Conservation (phyloP, 1,140 invertebrate species). For the Drosophila quadrilineata region DNA sequence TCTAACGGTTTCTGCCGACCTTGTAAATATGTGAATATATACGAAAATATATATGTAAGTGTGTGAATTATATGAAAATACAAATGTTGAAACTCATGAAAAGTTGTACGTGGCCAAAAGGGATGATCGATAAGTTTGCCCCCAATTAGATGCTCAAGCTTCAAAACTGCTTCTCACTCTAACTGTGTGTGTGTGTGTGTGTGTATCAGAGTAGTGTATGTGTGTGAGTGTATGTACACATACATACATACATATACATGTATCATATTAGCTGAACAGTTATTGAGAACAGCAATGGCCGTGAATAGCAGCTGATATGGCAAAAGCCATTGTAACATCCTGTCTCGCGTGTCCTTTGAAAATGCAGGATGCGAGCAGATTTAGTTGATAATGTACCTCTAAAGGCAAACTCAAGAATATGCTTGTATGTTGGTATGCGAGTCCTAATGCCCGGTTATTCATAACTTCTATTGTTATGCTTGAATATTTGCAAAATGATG, state of each 20-base stretch:
- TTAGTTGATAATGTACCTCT: constrained; percentile 46
- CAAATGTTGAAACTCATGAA: too few species aligned
- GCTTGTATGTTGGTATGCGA: too few species aligned
- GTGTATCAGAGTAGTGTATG: constrained; percentile 28
- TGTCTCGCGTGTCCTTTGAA: constrained; percentile 58
- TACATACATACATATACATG: background rate
- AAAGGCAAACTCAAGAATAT: background rate
- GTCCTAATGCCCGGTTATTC: constrained; percentile 48
- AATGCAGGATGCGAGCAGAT: constrained; percentile 61
- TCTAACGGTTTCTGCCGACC: too few species aligned
- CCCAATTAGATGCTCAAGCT: too few species aligned
- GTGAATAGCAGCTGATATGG: constrained; percentile 61
- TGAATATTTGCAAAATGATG: constrained; percentile 37
- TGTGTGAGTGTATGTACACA: constrained; percentile 1
- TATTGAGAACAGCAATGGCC: constrained; percentile 22
- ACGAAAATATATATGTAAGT: too few species aligned
- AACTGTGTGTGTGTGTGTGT: too few species aligned
- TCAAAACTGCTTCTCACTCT: too few species aligned
- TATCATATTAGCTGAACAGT: constrained; percentile 31
- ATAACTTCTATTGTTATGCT: constrained; percentile 50
- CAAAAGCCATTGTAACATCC: constrained; percentile 72
- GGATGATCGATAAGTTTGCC: too few species aligned
- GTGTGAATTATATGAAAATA: too few species aligned
- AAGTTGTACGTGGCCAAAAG: too few species aligned
- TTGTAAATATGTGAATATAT: too few species aligned